Base-by-base conservation (phyloP, 2,888 invertebrate genomes). In the Temnothorax rugatulus region DNA sequence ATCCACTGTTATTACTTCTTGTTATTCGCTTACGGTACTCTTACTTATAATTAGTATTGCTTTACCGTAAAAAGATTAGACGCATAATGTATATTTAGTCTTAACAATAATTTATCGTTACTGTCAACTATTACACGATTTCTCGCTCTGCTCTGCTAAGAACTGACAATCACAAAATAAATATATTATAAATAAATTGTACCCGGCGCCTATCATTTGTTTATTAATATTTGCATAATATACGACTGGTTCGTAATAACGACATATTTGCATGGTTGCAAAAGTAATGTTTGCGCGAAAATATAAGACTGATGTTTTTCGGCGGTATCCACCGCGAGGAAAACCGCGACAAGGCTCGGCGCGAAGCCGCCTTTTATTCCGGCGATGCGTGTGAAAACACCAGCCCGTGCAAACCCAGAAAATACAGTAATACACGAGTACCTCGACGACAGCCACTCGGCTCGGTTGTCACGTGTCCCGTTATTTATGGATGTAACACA, bases 401-500 rank as follows among this genome's bases (percentile, higher is more conserved):
- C 64, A 82, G 25, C 50, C 64, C 63, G 71, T 83, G 87, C 52
- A 64, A 75, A 84, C 82, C 84, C 85, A 82, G 82, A 85, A 64
- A 73, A 85, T 86, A 86, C 86, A 85, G 85, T 85, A 85, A 87
- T 71, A 83, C 85, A 82, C 82, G 81, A 82, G 85, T 83, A 89
- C 82, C 84, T 76, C 76, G 86, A 84, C 83, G 88, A 82, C 85
- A 84, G 87, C 79, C 87, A 82, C 87, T 87, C 87, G 84, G 79
- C 85, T 84, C 87, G 86, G 86, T 91, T 93, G 93, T 93, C 93
- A 92, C 90, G 91, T 87, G 89, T 89, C 88, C 86, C 89, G 91
- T 92, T 93, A 94, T 94, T 93, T 94, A 94, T 92, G 92, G 88
- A 89, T 91, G 91, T 86, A 90, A 84, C 89, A 84, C 90, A 88